These are phyloP conservation scores for Phocoena sinus DNA, from an alignment of 2,113 vertebrate genomes.

Conservation along the genomic window DNA sequence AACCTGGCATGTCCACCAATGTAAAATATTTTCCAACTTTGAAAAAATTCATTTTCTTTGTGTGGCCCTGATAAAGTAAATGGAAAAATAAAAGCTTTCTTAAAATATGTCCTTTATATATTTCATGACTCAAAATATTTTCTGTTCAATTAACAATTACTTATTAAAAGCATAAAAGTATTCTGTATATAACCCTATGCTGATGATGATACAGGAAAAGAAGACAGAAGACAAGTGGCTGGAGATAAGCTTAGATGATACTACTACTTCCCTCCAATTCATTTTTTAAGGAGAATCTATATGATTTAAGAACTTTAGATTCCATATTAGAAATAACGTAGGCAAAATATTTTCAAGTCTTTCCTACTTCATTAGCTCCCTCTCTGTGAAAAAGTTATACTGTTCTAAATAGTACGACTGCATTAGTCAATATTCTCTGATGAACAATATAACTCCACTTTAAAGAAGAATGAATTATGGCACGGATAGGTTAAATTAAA, in stretches of 20 bases:
- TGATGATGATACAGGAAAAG: neutral
- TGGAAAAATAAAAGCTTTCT: neutral
- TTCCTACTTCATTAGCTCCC: neutral
- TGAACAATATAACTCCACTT: neutral
- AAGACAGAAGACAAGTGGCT: neutral
- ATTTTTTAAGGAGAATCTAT: conserved; percentile 9
- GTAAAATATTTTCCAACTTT: conserved; percentile 90
- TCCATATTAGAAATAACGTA: neutral
- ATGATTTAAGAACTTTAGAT: conserved; percentile 13
- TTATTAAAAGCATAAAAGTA: conserved; percentile 7
- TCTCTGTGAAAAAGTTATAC: neutral
- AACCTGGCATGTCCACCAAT: conserved; percentile 97
- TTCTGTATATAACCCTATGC: neutral
- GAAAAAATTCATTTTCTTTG: conserved; percentile 98
- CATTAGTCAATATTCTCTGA: neutral
- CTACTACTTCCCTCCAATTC: neutral
- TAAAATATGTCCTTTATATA: conserved; percentile 6
- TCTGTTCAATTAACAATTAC: neutral
- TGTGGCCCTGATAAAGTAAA: conserved; percentile 88
- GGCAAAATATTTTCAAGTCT: neutral
- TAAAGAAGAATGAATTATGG: neutral
- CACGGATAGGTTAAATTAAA: neutral
- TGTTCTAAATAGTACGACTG: neutral
- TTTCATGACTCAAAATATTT: conserved; percentile 26
- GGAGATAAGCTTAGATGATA: neutral